A percentile compares a stretch with the other conserved stretches of the same genome.
Conservation (phyloP, 2,113 vertebrate species). For the Mormyrus iriodes region DNA sequence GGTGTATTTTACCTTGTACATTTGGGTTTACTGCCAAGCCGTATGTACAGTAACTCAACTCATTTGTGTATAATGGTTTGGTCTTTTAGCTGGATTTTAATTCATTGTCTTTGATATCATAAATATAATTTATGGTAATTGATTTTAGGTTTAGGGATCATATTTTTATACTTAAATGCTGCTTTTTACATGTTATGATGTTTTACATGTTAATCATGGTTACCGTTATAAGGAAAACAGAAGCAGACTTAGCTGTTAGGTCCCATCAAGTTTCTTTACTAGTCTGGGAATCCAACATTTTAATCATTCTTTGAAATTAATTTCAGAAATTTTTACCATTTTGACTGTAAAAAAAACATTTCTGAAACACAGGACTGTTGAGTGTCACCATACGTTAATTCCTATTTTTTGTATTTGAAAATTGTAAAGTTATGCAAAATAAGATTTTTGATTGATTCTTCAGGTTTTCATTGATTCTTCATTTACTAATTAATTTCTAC, state of each 20-base stretch:
- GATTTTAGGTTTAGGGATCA: constrained; percentile 34
- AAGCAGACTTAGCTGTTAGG: neutral
- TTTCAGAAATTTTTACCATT: constrained; percentile 46
- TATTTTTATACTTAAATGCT: constrained; percentile 32
- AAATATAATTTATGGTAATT: constrained; percentile 32
- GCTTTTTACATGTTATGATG: constrained; percentile 40
- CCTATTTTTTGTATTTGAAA: constrained; percentile 28
- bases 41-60: constrained; percentile 21
- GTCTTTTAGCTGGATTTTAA: constrained; percentile 35
- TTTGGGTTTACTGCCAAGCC: constrained; percentile 11
- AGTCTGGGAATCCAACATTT: constrained; percentile 58
- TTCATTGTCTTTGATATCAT: constrained; percentile 19
- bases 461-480: neutral
- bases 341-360: constrained; percentile 40
- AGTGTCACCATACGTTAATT: constrained; percentile 32
- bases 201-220: constrained; percentile 50
- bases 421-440: neutral
- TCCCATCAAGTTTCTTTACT: constrained; percentile 38
- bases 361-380: constrained; percentile 44
- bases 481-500: neutral
- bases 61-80: constrained; percentile 23
- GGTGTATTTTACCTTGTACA: constrained; percentile 6
- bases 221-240: neutral
- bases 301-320: constrained; percentile 61
- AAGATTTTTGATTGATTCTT: neutral